These are phyloP conservation scores for Apocheima hispidaria DNA, from an alignment of 2,888 invertebrate genomes.

Conservation along the genomic window DNA sequence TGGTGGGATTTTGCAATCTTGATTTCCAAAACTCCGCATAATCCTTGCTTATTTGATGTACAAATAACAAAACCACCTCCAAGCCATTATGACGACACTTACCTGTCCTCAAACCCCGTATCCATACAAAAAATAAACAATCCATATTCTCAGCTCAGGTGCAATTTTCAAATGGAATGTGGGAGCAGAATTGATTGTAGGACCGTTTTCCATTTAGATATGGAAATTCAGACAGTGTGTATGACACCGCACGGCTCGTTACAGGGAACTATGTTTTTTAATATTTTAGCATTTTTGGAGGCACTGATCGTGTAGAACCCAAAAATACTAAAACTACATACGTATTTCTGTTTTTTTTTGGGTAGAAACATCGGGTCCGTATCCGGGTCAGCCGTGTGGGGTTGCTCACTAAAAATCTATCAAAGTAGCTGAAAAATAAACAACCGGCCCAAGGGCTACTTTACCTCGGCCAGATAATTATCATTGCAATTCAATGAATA, in stretches of 20 bases:
- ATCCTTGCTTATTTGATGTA: background rate
- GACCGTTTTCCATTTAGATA: constrained; percentile 83
- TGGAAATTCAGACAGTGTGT: constrained; percentile 77
- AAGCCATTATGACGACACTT: constrained; percentile 17
- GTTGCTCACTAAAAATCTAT: too few species aligned
- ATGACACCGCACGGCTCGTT: constrained; percentile 65
- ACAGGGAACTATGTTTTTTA: constrained; percentile 50
- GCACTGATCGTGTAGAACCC: too few species aligned
- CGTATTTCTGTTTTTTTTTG: too few species aligned
- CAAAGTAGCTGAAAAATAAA: too few species aligned
- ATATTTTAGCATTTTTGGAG: background rate
- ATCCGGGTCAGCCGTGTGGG: too few species aligned
- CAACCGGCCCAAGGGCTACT: too few species aligned
- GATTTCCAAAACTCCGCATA: too few species aligned
- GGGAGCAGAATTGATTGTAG: constrained; percentile 81
- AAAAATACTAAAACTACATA: too few species aligned
- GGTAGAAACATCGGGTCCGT: too few species aligned
- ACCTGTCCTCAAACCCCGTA: constrained; percentile 59
- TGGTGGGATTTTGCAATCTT: too few species aligned
- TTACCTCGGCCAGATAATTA: too few species aligned
- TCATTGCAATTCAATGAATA: too few species aligned
- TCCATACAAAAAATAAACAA: constrained; percentile 67
- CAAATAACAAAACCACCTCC: background rate
- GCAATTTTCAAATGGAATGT: constrained; percentile 81
- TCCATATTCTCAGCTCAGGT: constrained; percentile 75